phyloP scores from a whole-genome alignment of 2,113 vertebrate genomes.

The Puntigrus tetrazona region DNA sequence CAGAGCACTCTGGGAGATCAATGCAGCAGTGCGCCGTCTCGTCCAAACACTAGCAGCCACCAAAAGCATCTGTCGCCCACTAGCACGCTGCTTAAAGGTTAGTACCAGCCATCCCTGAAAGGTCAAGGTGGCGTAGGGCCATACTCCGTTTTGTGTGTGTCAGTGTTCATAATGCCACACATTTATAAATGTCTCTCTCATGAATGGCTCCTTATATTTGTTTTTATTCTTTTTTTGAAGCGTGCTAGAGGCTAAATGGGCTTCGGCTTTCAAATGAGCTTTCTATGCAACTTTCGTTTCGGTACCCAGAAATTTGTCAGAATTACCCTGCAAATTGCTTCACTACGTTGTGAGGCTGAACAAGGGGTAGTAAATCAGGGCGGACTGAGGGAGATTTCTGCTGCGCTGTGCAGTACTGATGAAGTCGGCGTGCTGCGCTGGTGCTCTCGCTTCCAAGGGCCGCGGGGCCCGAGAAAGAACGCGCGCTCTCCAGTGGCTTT shows the following conservation, averaged over 20 bases:
- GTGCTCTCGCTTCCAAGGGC: background rate
- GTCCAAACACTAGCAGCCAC: background rate
- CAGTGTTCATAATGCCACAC: slow-evolving; percentile 43
- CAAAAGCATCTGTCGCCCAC: background rate
- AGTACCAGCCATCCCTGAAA: slow-evolving; percentile 45
- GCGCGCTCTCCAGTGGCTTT: background rate
- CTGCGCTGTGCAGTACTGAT: slow-evolving; percentile 37
- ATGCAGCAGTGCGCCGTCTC: background rate
- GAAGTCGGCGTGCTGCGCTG: background rate
- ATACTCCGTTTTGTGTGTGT: slow-evolving; percentile 2
- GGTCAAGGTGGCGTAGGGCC: slow-evolving; percentile 25
- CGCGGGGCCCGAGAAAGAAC: background rate
- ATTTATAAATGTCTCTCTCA: slow-evolving; percentile 44
- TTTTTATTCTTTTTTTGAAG: slow-evolving; percentile 12
- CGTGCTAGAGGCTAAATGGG: background rate
- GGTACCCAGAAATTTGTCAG: slow-evolving; percentile 21
- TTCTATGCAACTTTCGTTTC: background rate
- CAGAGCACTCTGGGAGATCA: background rate
- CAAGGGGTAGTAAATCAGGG: slow-evolving; percentile 40
- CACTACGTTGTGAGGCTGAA: background rate
- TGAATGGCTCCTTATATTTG: slow-evolving; percentile 6
- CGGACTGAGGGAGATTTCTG: slow-evolving; percentile 16
- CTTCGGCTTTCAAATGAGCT: slow-evolving; percentile 9
- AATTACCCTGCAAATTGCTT: slow-evolving; percentile 37
- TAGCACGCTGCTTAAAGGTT: slow-evolving; percentile 44